Evolutionary conservation across 2,797 vertebrate species (phyloP).

Genomic region (Gallinago stenura): DNA sequence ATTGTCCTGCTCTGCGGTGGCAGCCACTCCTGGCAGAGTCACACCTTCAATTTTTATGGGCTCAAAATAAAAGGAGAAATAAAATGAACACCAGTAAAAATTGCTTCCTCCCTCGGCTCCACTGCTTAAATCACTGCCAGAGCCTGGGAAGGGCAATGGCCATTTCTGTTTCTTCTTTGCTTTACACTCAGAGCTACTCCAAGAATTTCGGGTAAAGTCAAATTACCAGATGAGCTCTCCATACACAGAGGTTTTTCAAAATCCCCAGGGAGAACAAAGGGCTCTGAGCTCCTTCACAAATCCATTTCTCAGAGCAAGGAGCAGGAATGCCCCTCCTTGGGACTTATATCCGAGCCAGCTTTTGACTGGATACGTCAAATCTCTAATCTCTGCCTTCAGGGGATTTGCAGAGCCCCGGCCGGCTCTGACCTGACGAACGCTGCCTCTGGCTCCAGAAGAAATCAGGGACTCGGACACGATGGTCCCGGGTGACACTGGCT

Average conservation of each 20-base stretch:
- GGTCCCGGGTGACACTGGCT: neutral
- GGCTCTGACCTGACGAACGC: neutral
- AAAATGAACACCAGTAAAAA: neutral
- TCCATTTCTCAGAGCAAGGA: neutral
- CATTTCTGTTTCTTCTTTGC: neutral
- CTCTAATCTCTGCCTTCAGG: conserved; percentile 42
- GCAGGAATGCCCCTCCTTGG: neutral
- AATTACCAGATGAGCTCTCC: accelerated
- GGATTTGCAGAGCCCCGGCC: neutral
- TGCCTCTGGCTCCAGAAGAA: neutral
- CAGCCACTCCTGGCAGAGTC: neutral
- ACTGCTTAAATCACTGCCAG: neutral
- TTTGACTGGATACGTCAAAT: neutral
- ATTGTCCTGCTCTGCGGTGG: too few species aligned
- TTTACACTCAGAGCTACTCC: neutral
- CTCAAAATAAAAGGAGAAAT: neutral
- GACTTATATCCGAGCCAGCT: conserved; percentile 24
- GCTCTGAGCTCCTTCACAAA: neutral
- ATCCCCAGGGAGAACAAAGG: neutral
- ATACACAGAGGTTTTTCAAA: neutral
- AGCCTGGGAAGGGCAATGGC: neutral
- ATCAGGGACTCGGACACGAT: accelerated
- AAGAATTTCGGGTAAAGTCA: neutral
- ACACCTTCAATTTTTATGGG: accelerated
- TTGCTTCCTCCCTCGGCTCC: accelerated